Percentiles rank a stretch among this genome's conserved stretches.
Evolutionary conservation across 2,888 invertebrate genomes (phyloP).

Genomic region (Orthosia cruda): DNA sequence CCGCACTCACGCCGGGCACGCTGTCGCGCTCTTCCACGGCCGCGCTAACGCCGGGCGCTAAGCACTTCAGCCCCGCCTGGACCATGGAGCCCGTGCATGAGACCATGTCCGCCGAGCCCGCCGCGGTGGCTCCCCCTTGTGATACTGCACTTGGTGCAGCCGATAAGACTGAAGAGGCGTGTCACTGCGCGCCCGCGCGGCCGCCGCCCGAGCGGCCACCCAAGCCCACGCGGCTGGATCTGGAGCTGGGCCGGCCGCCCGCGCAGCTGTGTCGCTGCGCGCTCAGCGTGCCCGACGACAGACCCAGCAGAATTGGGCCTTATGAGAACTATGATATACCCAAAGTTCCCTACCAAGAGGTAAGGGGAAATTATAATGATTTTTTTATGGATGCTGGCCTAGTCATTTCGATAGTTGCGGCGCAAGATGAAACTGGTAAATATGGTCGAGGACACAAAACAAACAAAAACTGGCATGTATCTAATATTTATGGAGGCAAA

Average conservation of each 20-base stretch:
- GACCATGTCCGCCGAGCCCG: conserved; percentile 50
- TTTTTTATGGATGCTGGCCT: not conserved
- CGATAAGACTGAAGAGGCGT: conserved; percentile 77
- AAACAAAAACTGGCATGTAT: not conserved
- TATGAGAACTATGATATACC: conserved; percentile 96
- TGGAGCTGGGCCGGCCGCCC: conserved; percentile 81
- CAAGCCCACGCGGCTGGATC: conserved; percentile 85
- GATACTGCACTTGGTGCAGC: conserved; percentile 65
- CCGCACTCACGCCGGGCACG: conserved; percentile 89
- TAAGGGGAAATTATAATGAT: conserved; percentile 63
- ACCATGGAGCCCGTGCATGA: conserved; percentile 89
- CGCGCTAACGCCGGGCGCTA: conserved; percentile 89
- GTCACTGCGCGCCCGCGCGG: conserved; percentile 73
- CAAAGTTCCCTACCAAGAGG: conserved; percentile 91
- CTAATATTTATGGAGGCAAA: not conserved
- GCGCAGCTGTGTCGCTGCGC: conserved; percentile 75
- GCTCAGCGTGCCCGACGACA: conserved; percentile 71
- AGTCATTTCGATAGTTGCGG: not conserved
- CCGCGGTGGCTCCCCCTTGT: conserved; percentile 44
- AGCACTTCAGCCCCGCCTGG: conserved; percentile 91
- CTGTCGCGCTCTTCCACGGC: conserved; percentile 93
- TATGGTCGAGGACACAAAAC: too few relatives aligned
- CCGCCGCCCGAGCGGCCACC: conserved; percentile 93
- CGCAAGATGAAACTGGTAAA: too few relatives aligned
- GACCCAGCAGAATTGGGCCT: conserved; percentile 87